A percentile compares a stretch with the other conserved stretches of the same genome.
Conservation (phyloP, 2,113 vertebrate species). For the Cheirogaleus medius region DNA sequence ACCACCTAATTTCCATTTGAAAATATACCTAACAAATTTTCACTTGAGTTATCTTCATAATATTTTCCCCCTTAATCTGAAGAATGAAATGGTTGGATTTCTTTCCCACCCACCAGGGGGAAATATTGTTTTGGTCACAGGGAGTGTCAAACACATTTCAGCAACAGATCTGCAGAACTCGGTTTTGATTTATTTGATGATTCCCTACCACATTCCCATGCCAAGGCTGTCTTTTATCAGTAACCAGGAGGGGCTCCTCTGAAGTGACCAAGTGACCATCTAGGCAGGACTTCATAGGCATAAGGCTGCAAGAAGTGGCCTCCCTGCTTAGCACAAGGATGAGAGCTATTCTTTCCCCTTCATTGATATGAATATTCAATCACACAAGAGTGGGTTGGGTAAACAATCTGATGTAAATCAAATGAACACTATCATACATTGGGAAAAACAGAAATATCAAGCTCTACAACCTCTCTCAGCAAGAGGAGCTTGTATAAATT, state of each 20-base stretch:
- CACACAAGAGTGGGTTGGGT: not conserved
- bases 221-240: not conserved
- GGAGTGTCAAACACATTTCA: not conserved
- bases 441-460: not conserved
- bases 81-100: constrained; percentile 74
- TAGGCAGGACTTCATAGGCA: not conserved
- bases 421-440: not conserved
- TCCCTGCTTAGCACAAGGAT: not conserved
- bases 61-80: constrained; percentile 71
- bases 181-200: not conserved
- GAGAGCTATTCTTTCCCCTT: not conserved
- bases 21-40: constrained; percentile 84
- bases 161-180: not conserved
- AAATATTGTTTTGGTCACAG: constrained; percentile 55
- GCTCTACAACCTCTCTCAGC: not conserved
- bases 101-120: not conserved
- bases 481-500: not conserved
- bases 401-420: not conserved
- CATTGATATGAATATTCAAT: not conserved
- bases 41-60: constrained; percentile 83
- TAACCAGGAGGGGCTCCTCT: not conserved
- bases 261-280: not conserved
- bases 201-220: not conserved
- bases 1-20: constrained; percentile 87
- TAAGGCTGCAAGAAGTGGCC: not conserved